Conservation (phyloP, 2,888 invertebrate genomes). For the Euzophera pinguis region DNA sequence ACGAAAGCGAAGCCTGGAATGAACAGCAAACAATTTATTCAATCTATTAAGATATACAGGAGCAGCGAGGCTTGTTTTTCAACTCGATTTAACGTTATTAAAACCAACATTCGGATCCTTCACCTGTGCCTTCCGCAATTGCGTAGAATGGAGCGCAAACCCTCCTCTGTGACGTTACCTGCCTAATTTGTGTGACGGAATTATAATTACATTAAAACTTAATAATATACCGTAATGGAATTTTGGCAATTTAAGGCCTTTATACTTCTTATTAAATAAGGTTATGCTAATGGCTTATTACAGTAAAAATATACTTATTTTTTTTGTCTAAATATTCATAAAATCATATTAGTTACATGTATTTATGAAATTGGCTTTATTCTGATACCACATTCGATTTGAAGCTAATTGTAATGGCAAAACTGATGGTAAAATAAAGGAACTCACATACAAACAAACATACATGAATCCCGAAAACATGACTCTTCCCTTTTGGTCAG, state of each 20-base stretch:
- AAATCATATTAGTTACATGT: no score
- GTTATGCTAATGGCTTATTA: no score
- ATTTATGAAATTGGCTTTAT: no score
- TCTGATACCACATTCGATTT: no score
- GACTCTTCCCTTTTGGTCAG: no score
- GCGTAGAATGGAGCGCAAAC: background rate
- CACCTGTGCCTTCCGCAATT: conserved; percentile 4
- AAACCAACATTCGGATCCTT: background rate
- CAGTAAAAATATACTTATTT: no score
- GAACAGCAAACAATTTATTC: background rate
- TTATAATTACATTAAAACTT: background rate
- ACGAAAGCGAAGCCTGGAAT: no score
- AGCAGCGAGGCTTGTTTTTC: background rate
- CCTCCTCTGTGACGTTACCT: background rate
- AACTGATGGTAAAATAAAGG: no score
- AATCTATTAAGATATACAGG: background rate
- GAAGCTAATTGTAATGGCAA: no score
- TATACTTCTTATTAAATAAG: background rate
- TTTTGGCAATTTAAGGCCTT: background rate
- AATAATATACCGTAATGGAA: background rate
- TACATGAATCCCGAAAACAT: no score
- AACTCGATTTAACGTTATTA: conserved; percentile 2
- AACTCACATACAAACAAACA: no score
- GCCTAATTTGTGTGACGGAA: background rate
- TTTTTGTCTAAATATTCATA: no score